These are phyloP conservation scores for Gambelia wislizenii DNA, from an alignment of 2,797 vertebrate species.

Conservation along the genomic window DNA sequence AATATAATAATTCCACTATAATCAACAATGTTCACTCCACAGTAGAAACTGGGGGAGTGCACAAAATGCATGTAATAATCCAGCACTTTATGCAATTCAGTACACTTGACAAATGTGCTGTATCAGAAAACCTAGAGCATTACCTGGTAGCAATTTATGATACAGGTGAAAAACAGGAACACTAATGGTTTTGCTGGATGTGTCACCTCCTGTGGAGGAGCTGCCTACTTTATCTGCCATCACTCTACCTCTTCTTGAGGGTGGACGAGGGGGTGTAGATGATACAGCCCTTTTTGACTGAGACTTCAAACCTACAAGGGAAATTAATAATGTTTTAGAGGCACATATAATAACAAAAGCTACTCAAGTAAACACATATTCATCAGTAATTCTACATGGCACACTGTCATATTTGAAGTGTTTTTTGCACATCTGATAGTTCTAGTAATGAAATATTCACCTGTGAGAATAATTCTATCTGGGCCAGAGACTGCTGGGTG, in stretches of 20 bases:
- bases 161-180: constrained; percentile 98
- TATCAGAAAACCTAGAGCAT: constrained; percentile 1
- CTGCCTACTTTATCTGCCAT: constrained; percentile 92
- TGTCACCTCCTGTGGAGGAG: constrained; percentile 87
- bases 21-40: background rate
- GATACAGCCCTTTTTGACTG: constrained; percentile 96
- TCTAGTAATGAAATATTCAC: background rate
- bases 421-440: background rate
- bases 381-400: background rate
- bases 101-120: background rate
- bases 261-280: constrained; percentile 93
- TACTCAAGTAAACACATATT: background rate
- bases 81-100: background rate
- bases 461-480: background rate
- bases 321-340: background rate
- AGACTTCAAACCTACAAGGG: constrained; percentile 91
- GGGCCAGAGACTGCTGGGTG: background rate
- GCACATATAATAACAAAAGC: background rate
- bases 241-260: constrained; percentile 92
- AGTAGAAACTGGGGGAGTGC: background rate
- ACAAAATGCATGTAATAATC: background rate
- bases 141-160: constrained; percentile 96
- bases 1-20: background rate
- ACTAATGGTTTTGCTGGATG: constrained; percentile 94
- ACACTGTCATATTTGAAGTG: background rate